Percentiles rank a stretch among this genome's conserved stretches.
These are phyloP conservation scores for Podarcis muralis DNA, from an alignment of 2,113 vertebrate species.

Conservation along the genomic window DNA sequence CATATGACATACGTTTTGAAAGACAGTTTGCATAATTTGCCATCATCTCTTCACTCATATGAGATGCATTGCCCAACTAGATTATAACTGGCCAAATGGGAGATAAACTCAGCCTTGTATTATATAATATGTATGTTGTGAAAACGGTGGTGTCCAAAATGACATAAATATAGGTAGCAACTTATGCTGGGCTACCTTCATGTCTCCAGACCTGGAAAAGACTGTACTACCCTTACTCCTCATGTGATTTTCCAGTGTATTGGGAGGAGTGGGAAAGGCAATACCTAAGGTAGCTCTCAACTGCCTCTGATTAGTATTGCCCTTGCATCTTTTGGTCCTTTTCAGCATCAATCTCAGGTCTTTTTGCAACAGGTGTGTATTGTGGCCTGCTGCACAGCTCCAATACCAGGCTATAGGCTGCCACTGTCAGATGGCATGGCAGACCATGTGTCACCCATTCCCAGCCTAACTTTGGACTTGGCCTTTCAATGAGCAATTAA, in stretches of 20 bases:
- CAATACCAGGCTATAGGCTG: background rate
- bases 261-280: background rate
- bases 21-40: background rate
- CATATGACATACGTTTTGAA: background rate
- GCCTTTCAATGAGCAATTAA: background rate
- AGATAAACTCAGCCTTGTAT: background rate
- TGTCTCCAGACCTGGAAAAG: background rate
- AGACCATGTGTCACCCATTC: background rate
- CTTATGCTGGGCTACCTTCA: background rate
- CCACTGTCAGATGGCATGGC: background rate
- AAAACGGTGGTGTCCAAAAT: background rate
- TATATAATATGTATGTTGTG: background rate
- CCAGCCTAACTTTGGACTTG: background rate
- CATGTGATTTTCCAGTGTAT: background rate
- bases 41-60: background rate
- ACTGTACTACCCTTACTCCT: background rate
- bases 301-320: background rate
- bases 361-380: background rate
- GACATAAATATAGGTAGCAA: background rate
- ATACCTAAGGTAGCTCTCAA: background rate
- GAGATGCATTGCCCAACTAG: background rate
- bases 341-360: slow-evolving; percentile 22
- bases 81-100: background rate
- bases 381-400: background rate
- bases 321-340: background rate